Evolutionary conservation across 2,888 invertebrate species (phyloP).

Genomic region (Lordiphosa fenestrarum): DNA sequence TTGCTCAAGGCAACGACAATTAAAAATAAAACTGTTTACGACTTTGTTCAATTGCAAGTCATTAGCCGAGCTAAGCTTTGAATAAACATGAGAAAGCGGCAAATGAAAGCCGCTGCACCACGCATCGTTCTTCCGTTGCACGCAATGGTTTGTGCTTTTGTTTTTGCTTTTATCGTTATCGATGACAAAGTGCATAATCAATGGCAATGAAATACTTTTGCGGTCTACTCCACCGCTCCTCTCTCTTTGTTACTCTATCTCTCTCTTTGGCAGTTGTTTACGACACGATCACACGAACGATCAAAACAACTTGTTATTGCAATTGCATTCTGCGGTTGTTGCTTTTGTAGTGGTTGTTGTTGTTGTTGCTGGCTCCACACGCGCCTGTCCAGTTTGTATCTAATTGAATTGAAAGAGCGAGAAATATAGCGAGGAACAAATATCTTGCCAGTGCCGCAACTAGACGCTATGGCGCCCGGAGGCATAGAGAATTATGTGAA

Average conservation of each 20-base stretch:
- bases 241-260: slow-evolving; percentile 1
- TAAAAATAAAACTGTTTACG: slow-evolving; percentile 35
- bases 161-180: slow-evolving; percentile 42
- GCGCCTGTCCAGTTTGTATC: slow-evolving; percentile 43
- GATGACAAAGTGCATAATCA: slow-evolving; percentile 30
- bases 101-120: slow-evolving; percentile 13
- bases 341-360: slow-evolving; percentile 6
- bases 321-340: slow-evolving; percentile 32
- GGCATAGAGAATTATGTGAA: too few species aligned
- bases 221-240: slow-evolving; percentile 26
- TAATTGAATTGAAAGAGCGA: slow-evolving; percentile 13
- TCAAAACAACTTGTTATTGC: slow-evolving; percentile 71
- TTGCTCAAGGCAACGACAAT: slow-evolving; percentile 58
- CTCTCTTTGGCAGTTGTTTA: slow-evolving; percentile 44
- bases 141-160: slow-evolving; percentile 31
- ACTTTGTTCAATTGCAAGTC: slow-evolving; percentile 38
- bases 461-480: too few species aligned
- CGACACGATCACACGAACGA: slow-evolving; percentile 41
- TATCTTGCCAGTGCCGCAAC: not conserved
- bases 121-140: slow-evolving; percentile 27
- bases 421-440: slow-evolving; percentile 5
- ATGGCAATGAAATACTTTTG: slow-evolving; percentile 65
- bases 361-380: slow-evolving; percentile 42
- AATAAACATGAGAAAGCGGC: slow-evolving; percentile 27
- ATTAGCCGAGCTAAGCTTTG: slow-evolving; percentile 31